Evolutionary conservation across 2,888 invertebrate species (phyloP).

Genomic region (Gymnocheta viridis): DNA sequence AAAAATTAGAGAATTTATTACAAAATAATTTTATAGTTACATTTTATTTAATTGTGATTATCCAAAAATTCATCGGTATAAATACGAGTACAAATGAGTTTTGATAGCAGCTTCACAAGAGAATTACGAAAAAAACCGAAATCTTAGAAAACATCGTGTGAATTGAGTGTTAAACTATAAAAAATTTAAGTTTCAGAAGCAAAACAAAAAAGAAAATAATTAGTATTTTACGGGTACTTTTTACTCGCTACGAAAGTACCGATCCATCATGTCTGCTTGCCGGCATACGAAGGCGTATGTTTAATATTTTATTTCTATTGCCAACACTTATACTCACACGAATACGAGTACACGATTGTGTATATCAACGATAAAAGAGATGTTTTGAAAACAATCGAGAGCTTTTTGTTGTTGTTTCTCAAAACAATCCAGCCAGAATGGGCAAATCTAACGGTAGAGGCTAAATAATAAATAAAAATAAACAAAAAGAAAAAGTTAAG

Average conservation of each 20-base stretch:
- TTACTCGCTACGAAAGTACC: not conserved
- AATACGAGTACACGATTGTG: not conserved
- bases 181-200: too few species aligned
- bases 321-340: constrained; percentile 31
- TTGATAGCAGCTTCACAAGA: too few species aligned
- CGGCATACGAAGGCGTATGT: constrained; percentile 41
- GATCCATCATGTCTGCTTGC: not conserved
- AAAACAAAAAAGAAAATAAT: too few species aligned
- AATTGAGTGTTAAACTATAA: not conserved
- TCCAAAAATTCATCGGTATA: too few species aligned
- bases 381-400: not conserved
- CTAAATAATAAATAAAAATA: not conserved
- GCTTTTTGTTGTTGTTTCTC: constrained; percentile 8
- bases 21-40: too few species aligned
- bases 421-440: constrained; percentile 30
- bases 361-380: constrained; percentile 33
- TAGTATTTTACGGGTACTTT: constrained; percentile 2
- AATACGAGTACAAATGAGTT: too few species aligned
- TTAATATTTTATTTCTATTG: constrained; percentile 25
- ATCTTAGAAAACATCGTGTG: too few species aligned
- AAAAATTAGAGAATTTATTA: too few species aligned
- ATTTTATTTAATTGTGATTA: too few species aligned
- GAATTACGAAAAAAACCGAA: too few species aligned
- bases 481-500: constrained; percentile 1
- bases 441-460: constrained; percentile 32